These are phyloP conservation scores for Rhea pennata DNA, from an alignment of 2,113 vertebrate species.

Conservation along the genomic window DNA sequence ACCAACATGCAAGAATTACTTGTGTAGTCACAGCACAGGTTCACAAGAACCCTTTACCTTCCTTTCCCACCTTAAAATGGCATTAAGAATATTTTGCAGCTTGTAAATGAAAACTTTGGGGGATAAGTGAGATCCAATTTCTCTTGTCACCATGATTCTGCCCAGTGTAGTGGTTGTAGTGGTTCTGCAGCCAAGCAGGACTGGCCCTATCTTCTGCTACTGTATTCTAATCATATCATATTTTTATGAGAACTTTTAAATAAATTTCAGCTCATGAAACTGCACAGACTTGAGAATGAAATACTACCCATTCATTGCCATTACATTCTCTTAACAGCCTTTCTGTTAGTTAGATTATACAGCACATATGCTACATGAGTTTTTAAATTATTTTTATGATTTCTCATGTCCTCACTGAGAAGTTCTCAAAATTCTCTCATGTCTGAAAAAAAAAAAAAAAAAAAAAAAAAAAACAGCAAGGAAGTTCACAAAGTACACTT, in stretches of 20 bases:
- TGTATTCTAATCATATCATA: background rate
- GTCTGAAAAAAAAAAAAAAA: background rate
- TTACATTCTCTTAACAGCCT: background rate
- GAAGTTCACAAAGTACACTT: slow-evolving; percentile 2
- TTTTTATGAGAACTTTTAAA: background rate
- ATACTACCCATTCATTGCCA: background rate
- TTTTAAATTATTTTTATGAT: slow-evolving; percentile 9
- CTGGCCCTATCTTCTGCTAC: background rate
- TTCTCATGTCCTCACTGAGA: background rate
- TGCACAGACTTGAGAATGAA: background rate
- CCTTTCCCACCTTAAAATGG: background rate
- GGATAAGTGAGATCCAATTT: background rate
- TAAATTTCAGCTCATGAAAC: background rate
- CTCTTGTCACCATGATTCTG: background rate
- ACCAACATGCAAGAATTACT: background rate
- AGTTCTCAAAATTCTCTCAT: background rate
- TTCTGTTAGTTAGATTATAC: background rate
- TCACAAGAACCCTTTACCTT: background rate
- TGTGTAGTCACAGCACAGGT: background rate
- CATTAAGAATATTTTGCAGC: background rate
- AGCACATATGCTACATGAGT: background rate
- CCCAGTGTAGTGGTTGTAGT: background rate
- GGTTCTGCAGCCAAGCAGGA: background rate
- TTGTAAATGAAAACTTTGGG: background rate
- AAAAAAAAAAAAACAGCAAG: background rate